These are phyloP conservation scores for Asteroscopus sphinx DNA, from an alignment of 2,888 invertebrate genomes.

Conservation along the genomic window DNA sequence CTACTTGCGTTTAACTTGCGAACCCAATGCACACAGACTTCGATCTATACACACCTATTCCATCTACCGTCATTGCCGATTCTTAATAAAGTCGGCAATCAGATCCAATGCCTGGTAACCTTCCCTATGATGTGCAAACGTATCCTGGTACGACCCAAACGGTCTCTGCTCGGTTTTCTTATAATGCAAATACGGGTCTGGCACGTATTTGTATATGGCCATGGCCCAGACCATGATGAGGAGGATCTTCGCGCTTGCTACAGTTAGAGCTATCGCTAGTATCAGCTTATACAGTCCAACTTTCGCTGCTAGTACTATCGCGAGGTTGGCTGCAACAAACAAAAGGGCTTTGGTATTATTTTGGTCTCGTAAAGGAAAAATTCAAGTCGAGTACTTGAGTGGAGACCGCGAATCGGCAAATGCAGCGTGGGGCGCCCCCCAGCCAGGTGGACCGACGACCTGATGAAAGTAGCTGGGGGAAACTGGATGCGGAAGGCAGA, in stretches of 20 bases:
- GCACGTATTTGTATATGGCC: conserved; percentile 76
- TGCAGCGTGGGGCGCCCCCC: no score
- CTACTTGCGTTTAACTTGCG: no score
- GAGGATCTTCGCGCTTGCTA: conserved; percentile 75
- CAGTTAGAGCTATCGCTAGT: conserved; percentile 73
- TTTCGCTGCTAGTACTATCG: conserved; percentile 77
- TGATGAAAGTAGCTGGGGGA: no score
- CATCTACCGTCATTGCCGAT: conserved; percentile 22
- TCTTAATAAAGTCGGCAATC: conserved; percentile 51
- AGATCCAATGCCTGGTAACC: conserved; percentile 48
- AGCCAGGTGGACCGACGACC: no score
- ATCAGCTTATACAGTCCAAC: conserved; percentile 80
- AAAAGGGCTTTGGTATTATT: conserved; percentile 47
- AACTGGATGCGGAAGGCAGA: no score
- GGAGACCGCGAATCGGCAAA: no score
- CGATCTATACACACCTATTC: conserved; percentile 54
- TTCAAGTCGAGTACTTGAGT: no score
- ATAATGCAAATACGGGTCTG: conserved; percentile 73
- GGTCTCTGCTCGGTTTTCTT: conserved; percentile 45
- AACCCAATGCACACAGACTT: no score
- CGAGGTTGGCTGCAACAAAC: conserved; percentile 84
- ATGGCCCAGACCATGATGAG: conserved; percentile 79
- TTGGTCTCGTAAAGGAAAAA: no score
- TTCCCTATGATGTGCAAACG: conserved; percentile 39
- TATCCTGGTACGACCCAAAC: conserved; percentile 31